phyloP scores from a whole-genome alignment of 2,113 vertebrate species.

The Dicerorhinus sumatrensis region DNA sequence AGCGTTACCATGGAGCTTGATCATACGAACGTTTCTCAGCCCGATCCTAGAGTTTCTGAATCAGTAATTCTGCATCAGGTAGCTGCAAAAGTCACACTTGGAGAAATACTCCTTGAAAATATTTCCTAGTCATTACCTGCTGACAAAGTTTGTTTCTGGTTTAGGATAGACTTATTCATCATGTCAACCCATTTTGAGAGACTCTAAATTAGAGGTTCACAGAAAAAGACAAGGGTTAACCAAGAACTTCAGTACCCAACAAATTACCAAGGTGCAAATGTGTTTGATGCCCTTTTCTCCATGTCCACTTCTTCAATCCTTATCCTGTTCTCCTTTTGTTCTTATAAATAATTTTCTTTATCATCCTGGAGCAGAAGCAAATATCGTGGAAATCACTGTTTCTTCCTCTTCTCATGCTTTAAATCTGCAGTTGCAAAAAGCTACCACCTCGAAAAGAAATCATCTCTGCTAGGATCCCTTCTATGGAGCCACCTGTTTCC shows the following conservation, averaged over 20 bases:
- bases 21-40: background rate
- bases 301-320: background rate
- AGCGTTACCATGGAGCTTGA: background rate
- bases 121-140: background rate
- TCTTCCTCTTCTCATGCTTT: background rate
- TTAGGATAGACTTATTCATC: background rate
- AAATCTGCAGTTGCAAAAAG: background rate
- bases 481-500: background rate
- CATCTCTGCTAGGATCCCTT: background rate
- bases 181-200: background rate
- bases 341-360: background rate
- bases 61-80: background rate
- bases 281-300: background rate
- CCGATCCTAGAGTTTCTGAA: background rate
- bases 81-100: background rate
- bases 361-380: background rate
- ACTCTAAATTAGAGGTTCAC: background rate
- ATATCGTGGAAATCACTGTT: background rate
- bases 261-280: too few species aligned
- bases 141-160: background rate
- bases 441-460: background rate
- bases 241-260: background rate
- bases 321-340: background rate
- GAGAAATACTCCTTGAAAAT: slow-evolving; percentile 12
- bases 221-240: background rate